These are phyloP conservation scores for Melanitta fusca DNA, from an alignment of 2,797 vertebrate species.

Conservation along the genomic window DNA sequence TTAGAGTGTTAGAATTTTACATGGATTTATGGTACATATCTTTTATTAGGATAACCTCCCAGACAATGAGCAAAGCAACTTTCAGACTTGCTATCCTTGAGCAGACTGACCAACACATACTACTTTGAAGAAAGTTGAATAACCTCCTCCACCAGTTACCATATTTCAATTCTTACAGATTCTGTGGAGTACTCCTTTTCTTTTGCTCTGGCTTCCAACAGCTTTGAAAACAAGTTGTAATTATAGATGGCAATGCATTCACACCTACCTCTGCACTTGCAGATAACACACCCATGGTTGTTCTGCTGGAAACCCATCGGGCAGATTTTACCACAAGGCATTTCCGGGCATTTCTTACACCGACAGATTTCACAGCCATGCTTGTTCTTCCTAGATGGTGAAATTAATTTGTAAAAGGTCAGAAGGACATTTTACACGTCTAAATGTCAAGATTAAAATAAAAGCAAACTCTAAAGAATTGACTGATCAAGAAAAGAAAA, in stretches of 20 bases:
- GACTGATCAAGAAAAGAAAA: neutral
- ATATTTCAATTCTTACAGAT: neutral
- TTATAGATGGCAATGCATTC: neutral
- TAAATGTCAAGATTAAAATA: neutral
- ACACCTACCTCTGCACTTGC: conserved; percentile 88
- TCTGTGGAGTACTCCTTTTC: neutral
- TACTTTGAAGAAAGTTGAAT: neutral
- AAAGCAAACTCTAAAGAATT: neutral
- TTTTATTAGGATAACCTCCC: no score
- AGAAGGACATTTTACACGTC: conserved; percentile 38
- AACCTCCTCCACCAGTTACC: neutral
- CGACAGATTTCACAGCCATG: conserved; percentile 91
- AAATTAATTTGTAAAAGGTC: conserved; percentile 58
- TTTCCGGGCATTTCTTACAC: conserved; percentile 89
- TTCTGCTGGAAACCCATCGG: conserved; percentile 89
- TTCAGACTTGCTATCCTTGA: no score
- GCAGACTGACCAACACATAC: no score
- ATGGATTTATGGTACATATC: neutral
- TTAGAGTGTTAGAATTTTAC: neutral
- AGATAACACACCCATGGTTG: conserved; percentile 84
- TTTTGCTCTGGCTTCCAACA: neutral
- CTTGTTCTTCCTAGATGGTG: conserved; percentile 88
- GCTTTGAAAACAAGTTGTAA: neutral
- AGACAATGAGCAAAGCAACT: no score
- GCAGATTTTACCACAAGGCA: conserved; percentile 87